Conservation (phyloP, 2,113 vertebrate species). For the Columba livia region DNA sequence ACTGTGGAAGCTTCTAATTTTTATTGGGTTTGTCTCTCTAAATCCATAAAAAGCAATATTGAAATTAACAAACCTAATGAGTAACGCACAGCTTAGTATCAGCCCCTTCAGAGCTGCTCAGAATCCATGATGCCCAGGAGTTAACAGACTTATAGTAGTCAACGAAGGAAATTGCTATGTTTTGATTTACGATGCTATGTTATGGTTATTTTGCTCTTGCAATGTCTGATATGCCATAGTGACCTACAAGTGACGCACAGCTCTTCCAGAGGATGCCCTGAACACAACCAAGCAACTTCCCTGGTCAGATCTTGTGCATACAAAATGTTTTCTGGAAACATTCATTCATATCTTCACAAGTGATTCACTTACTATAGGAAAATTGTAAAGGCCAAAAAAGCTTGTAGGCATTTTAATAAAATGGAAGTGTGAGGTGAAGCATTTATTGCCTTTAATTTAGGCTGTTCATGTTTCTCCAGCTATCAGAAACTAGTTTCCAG, state of each 20-base stretch:
- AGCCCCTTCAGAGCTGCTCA: background rate
- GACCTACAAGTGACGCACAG: background rate
- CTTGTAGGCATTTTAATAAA: conserved; percentile 37
- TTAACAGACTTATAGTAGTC: background rate
- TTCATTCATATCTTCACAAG: conserved; percentile 20
- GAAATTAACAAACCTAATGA: background rate
- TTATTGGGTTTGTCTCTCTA: background rate
- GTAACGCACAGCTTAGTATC: background rate
- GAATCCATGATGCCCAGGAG: background rate
- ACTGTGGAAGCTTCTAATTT: background rate
- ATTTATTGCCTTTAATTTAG: conserved; percentile 40
- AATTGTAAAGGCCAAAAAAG: background rate
- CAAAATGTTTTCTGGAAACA: background rate
- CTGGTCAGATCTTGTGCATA: background rate
- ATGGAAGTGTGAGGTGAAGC: conserved; percentile 52
- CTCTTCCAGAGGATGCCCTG: background rate
- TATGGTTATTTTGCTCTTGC: background rate
- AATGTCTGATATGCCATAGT: background rate
- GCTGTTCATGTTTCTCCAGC: background rate
- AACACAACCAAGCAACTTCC: background rate
- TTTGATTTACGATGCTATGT: background rate
- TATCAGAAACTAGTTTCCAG: conserved; percentile 17
- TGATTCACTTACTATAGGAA: background rate
- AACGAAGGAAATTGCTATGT: background rate
- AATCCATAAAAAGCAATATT: background rate